Conservation (phyloP, 2,888 invertebrate genomes). For the Nemotelus nigrinus region DNA sequence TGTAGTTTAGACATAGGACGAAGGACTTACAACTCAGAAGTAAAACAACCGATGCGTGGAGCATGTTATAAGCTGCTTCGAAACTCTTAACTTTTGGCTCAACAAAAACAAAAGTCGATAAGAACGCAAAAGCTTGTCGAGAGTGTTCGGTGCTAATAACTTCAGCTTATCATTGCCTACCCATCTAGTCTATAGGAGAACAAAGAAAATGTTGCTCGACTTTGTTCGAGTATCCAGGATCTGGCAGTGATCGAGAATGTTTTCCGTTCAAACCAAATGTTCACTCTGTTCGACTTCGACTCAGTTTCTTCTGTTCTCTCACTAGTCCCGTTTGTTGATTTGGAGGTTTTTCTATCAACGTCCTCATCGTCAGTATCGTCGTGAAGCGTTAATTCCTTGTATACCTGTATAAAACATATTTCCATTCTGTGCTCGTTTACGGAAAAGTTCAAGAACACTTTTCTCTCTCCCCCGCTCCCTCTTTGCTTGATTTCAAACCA, state of each 20-base stretch:
- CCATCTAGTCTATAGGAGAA: conserved; percentile 41
- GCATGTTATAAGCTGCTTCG: conserved; percentile 49
- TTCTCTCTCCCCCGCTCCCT: neutral
- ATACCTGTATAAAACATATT: conserved; percentile 26
- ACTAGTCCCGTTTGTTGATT: neutral
- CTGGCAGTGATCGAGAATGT: neutral
- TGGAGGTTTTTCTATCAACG: conserved; percentile 10
- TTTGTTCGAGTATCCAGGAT: conserved; percentile 6
- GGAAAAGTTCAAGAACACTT: neutral
- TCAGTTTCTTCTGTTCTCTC: neutral
- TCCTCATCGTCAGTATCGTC: neutral
- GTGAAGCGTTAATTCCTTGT: conserved; percentile 19
- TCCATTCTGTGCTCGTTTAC: conserved; percentile 18
- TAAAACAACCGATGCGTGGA: conserved; percentile 26
- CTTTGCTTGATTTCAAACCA: neutral
- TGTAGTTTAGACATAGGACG: too few species aligned
- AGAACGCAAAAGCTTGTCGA: conserved; percentile 46
- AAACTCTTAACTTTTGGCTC: conserved; percentile 49
- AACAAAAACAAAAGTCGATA: conserved; percentile 47
- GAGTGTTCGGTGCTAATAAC: conserved; percentile 48
- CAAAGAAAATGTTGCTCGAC: conserved; percentile 6
- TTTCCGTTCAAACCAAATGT: neutral
- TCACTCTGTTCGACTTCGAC: neutral
- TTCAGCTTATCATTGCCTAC: conserved; percentile 49
- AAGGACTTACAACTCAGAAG: neutral